Evolutionary conservation across 2,797 vertebrate genomes (phyloP).

Genomic region (Mycteria americana): DNA sequence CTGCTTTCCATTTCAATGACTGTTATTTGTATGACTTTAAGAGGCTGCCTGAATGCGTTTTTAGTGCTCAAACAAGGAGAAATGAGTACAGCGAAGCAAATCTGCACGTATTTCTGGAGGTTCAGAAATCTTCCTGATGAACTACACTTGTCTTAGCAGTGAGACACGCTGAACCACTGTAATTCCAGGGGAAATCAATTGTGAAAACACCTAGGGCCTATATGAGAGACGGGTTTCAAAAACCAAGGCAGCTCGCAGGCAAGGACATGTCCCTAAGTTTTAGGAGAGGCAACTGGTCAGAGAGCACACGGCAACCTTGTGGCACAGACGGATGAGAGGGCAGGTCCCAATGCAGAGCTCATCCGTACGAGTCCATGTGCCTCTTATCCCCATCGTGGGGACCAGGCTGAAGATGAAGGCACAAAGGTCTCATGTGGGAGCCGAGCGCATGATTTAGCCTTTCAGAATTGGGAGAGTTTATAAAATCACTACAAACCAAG

Average conservation of each 20-base stretch:
- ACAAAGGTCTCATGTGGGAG: neutral
- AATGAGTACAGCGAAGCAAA: neutral
- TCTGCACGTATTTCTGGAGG: neutral
- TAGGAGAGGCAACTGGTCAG: neutral
- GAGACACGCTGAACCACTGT: neutral
- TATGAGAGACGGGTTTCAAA: neutral
- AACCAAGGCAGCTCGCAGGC: neutral
- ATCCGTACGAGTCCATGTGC: fast-evolving
- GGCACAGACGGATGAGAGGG: neutral
- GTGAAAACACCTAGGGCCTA: neutral
- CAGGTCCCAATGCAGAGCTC: neutral
- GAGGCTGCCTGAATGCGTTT: constrained; percentile 1
- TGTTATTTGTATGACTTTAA: constrained; percentile 50
- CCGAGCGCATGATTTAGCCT: neutral
- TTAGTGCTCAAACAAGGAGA: constrained; percentile 19
- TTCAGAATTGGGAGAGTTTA: neutral
- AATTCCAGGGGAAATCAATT: neutral
- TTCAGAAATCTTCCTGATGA: constrained; percentile 21
- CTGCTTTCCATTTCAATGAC: constrained; percentile 63
- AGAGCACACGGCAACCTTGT: neutral
- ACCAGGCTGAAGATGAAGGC: neutral
- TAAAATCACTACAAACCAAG: neutral
- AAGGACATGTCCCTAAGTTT: neutral
- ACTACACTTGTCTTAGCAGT: neutral
- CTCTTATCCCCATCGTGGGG: neutral